phyloP scores from a whole-genome alignment of 2,113 vertebrate species.

The Channa maculata region DNA sequence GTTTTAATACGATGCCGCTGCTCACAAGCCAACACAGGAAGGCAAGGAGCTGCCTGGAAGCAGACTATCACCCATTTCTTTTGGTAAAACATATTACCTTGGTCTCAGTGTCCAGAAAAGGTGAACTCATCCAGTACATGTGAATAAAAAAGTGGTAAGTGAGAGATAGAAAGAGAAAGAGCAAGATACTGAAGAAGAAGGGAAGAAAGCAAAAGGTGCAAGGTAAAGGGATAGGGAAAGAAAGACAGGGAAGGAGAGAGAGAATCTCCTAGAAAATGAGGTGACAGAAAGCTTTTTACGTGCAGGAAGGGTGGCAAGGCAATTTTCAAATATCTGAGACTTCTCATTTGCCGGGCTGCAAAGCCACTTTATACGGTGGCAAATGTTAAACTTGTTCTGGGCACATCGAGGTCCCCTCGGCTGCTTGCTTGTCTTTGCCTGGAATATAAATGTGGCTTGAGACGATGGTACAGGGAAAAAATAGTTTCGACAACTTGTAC shows the following conservation, averaged over 20 bases:
- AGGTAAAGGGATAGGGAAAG: slow-evolving; percentile 16
- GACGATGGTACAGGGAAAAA: slow-evolving; percentile 17
- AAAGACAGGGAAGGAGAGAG: slow-evolving; percentile 5
- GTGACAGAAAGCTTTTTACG: slow-evolving; percentile 73
- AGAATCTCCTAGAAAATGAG: slow-evolving; percentile 72
- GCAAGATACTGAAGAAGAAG: neutral
- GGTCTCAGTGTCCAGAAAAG: slow-evolving; percentile 23
- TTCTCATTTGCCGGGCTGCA: slow-evolving; percentile 69
- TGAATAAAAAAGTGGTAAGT: slow-evolving; percentile 30
- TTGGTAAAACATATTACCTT: slow-evolving; percentile 62
- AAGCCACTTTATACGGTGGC: slow-evolving; percentile 67
- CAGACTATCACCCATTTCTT: slow-evolving; percentile 39
- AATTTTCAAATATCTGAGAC: slow-evolving; percentile 74
- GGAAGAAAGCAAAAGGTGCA: neutral
- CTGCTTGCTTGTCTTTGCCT: slow-evolving; percentile 38
- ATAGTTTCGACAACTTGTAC: slow-evolving; percentile 30
- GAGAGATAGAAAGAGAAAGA: neutral
- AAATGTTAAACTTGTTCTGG: slow-evolving; percentile 76
- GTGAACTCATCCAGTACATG: slow-evolving; percentile 33
- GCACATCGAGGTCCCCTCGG: slow-evolving; percentile 75
- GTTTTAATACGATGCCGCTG: slow-evolving; percentile 31
- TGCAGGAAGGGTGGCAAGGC: slow-evolving; percentile 56
- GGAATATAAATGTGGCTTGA: slow-evolving; percentile 68
- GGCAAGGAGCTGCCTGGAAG: slow-evolving; percentile 30
- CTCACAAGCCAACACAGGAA: slow-evolving; percentile 23